These are phyloP conservation scores for Melanocharis versteri DNA, from an alignment of 2,113 vertebrate species.

Conservation along the genomic window DNA sequence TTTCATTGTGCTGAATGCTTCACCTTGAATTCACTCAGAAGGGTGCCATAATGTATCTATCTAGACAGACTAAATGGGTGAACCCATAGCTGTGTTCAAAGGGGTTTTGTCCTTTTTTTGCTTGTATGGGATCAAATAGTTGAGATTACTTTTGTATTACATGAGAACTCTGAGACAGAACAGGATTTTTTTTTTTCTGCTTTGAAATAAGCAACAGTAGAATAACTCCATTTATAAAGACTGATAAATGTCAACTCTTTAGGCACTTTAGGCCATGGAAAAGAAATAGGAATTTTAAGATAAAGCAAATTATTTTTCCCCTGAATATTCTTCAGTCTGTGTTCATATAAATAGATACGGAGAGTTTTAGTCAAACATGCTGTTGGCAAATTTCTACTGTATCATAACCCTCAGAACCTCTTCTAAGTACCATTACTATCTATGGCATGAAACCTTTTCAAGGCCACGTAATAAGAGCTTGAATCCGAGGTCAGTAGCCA, in stretches of 20 bases:
- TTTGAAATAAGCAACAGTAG: background rate
- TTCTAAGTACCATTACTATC: background rate
- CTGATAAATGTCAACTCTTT: background rate
- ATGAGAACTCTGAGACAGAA: background rate
- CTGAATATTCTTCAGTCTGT: background rate
- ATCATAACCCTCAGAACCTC: background rate
- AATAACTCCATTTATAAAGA: background rate
- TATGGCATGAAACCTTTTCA: background rate
- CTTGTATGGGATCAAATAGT: background rate
- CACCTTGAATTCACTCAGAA: background rate
- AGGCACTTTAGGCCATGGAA: background rate
- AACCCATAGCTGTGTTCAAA: background rate
- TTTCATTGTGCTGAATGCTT: background rate
- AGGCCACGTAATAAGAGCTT: background rate
- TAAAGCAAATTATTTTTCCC: background rate
- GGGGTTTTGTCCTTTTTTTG: rapidly evolving
- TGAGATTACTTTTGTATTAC: background rate
- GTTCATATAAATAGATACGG: background rate
- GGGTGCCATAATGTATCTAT: background rate
- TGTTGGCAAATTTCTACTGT: background rate
- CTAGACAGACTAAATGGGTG: background rate
- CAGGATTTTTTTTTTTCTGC: background rate
- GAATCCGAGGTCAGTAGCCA: background rate
- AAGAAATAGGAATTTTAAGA: background rate
- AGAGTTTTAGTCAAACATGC: background rate